A percentile compares a stretch with the other conserved stretches of the same genome.
phyloP scores from a whole-genome alignment of 2,888 invertebrate species.

The Orchesella flavescens region DNA sequence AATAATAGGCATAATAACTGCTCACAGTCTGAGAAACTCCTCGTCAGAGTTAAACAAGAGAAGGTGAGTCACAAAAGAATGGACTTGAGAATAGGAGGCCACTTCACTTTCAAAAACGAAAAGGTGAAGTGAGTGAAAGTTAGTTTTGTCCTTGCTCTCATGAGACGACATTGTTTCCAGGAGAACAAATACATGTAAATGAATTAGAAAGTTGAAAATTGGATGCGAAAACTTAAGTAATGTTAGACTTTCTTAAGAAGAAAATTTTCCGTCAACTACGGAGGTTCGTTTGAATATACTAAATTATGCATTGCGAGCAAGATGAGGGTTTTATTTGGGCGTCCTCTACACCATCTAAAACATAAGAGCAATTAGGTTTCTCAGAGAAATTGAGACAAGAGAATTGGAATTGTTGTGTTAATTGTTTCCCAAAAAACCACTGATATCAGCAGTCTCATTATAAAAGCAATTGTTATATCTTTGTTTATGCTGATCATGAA shows the following conservation, averaged over 20 bases:
- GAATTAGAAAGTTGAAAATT: constrained; percentile 24
- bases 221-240: constrained; percentile 18
- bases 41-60: no score
- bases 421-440: constrained; percentile 18
- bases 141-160: constrained; percentile 7
- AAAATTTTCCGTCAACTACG: neutral
- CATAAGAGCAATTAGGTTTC: constrained; percentile 13
- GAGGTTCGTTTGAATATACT: constrained; percentile 12
- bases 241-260: constrained; percentile 9
- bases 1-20: no score
- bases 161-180: constrained; percentile 7
- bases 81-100: no score
- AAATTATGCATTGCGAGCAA: constrained; percentile 11
- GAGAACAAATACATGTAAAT: constrained; percentile 5
- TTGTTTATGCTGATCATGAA: no score
- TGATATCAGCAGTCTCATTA: neutral
- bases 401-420: constrained; percentile 8
- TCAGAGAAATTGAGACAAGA: neutral
- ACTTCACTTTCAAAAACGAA: no score
- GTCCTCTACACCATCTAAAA: neutral
- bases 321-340: neutral
- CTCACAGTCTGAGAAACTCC: no score
- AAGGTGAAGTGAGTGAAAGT: neutral
- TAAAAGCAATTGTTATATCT: neutral
- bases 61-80: no score